These are phyloP conservation scores for Illadopsis cleaveri DNA, from an alignment of 2,113 vertebrate genomes.

Conservation along the genomic window DNA sequence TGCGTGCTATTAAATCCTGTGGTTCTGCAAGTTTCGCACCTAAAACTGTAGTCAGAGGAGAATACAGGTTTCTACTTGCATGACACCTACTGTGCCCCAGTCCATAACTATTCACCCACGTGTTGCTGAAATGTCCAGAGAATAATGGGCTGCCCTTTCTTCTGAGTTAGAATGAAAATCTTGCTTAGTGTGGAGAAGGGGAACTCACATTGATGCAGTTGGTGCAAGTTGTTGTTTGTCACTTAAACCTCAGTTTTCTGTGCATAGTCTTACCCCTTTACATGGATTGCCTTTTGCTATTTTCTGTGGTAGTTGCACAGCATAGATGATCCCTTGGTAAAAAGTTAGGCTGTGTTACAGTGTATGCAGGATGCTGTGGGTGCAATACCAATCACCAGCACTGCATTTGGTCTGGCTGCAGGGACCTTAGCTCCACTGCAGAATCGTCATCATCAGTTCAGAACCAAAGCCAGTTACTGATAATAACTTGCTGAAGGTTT, in stretches of 20 bases:
- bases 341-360: background rate
- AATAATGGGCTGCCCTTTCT: background rate
- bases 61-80: background rate
- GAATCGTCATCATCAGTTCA: background rate
- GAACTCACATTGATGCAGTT: rapidly evolving
- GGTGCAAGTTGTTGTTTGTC: background rate
- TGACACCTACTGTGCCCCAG: too few relatives aligned
- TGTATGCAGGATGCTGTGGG: background rate
- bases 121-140: background rate
- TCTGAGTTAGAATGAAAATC: background rate
- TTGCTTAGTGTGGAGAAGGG: background rate
- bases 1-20: background rate
- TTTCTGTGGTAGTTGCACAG: background rate
- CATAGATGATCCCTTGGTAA: background rate
- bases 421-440: background rate
- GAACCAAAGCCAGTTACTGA: background rate
- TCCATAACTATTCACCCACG: background rate
- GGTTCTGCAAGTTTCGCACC: background rate
- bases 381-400: background rate
- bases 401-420: background rate
- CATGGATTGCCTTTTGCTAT: background rate
- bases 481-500: background rate
- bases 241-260: background rate
- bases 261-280: background rate
- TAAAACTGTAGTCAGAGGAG: background rate